Percentiles rank a stretch among this genome's conserved stretches.
These are phyloP conservation scores for Drosophila paracracens DNA, from an alignment of 2,888 invertebrate species.

Conservation along the genomic window DNA sequence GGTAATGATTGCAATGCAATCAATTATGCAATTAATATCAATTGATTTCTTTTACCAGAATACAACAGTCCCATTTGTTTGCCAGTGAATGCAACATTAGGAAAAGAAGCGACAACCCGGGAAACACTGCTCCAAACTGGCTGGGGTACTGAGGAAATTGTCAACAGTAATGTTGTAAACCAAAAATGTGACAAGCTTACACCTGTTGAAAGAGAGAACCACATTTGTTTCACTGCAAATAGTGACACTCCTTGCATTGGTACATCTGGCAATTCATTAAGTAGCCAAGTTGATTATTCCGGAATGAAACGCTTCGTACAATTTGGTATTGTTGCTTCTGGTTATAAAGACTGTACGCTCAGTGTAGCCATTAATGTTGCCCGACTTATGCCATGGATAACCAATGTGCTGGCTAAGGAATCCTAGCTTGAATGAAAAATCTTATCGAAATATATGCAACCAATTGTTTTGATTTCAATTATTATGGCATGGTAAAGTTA, in stretches of 20 bases:
- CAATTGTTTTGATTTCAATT: not conserved
- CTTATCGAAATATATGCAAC: not conserved
- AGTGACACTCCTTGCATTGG: not conserved
- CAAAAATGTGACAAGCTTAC: not conserved
- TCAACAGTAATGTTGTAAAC: not conserved
- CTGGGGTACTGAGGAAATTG: not conserved
- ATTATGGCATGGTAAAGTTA: not conserved
- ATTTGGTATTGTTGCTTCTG: conserved; percentile 12
- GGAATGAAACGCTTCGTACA: conserved; percentile 24
- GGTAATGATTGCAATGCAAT: not conserved
- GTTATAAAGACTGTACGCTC: rapidly evolving
- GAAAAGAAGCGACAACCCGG: conserved; percentile 1
- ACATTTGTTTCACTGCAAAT: not conserved
- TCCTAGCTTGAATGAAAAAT: not conserved
- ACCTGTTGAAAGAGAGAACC: not conserved
- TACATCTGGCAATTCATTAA: conserved; percentile 21
- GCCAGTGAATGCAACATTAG: conserved; percentile 23
- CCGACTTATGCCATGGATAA: conserved; percentile 27
- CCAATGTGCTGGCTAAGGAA: conserved; percentile 4
- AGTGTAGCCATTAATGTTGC: conserved; percentile 1
- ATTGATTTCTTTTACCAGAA: conserved; percentile 1
- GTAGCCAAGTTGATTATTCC: conserved; percentile 6
- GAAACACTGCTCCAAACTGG: conserved; percentile 8
- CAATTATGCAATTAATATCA: not conserved
- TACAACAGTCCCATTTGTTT: conserved; percentile 33